Base-by-base conservation (phyloP, 2,113 vertebrate species). In the Beaufortia kweichowensis region DNA sequence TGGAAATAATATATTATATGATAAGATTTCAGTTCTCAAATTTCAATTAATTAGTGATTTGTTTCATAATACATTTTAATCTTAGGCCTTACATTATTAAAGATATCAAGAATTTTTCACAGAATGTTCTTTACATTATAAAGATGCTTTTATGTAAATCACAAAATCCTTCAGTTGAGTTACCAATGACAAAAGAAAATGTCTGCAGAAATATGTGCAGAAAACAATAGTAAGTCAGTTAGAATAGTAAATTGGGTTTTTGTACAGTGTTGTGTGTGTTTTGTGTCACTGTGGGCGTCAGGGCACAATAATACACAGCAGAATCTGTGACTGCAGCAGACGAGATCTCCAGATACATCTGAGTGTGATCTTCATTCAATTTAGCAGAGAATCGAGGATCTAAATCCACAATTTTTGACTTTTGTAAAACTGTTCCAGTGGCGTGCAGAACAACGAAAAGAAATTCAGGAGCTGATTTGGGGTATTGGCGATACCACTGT, bases 231-330 rank as follows among this genome's bases (percentile, higher is more conserved):
- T n/a, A n/a, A n/a, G n/a, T 29, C 1, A 9, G 61, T 41, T 63
- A 4, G 11, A 15, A 15, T 14, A 15, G 12, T 17, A 46, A 15
- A 2, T 41, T 21, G 1, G 6, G 41, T 67, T 67, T 67, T 29
- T 68, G 65, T 68, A n/a, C 26, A 31, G 43, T 31, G 43, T 50
- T 0, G 1, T 28, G n/a, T 48, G 2, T 6, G 1, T 68, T 68
- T 66, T 21, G 21, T 76, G 70, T 71, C 66, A 79, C 67, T 76
- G 77, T 82, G 80, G 76, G 70, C 50, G n/a, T 12, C 70, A 82
- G 21, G 19, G 80, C 76, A 70, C 76, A 82, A 64, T 82, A 75
- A 9, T 77, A 77, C 28, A 43, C 1, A 6, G 39, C 61, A 17
- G 33, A 68, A 24, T 77, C 50, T 55, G 63, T 56, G 53, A 69